Percentiles rank a stretch among this genome's conserved stretches.
These are phyloP conservation scores for Lochmaea crataegi DNA, from an alignment of 2,888 invertebrate genomes.

Conservation along the genomic window DNA sequence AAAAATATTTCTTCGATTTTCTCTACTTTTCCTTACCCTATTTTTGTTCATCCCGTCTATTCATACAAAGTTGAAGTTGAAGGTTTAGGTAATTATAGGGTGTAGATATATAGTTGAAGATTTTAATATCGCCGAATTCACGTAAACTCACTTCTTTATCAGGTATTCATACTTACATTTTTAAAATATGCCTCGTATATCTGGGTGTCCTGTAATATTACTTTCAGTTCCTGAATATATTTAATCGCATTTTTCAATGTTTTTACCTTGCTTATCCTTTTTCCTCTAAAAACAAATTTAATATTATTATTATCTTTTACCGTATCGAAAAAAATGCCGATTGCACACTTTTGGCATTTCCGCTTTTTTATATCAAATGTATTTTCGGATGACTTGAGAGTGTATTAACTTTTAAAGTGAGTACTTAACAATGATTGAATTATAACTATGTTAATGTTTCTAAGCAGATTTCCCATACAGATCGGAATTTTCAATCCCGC, in stretches of 20 bases:
- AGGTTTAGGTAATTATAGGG: too few relatives aligned
- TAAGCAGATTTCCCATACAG: too few relatives aligned
- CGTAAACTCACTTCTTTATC: too few relatives aligned
- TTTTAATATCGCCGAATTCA: too few relatives aligned
- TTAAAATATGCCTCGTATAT: slow-evolving; percentile 7
- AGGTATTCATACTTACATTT: slow-evolving; percentile 20
- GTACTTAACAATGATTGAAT: too few relatives aligned
- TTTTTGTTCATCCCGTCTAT: too few relatives aligned
- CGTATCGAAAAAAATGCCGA: background rate
- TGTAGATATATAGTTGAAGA: too few relatives aligned
- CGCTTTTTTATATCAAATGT: slow-evolving; percentile 10
- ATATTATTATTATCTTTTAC: background rate
- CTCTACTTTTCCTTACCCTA: too few relatives aligned
- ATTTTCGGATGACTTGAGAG: background rate
- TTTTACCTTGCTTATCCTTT: slow-evolving; percentile 74
- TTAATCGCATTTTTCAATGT: slow-evolving; percentile 73
- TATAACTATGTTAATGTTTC: too few relatives aligned
- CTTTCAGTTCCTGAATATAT: slow-evolving; percentile 70
- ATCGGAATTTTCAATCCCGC: too few relatives aligned
- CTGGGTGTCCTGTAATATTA: slow-evolving; percentile 58
- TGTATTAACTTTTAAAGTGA: background rate
- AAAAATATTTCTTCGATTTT: too few relatives aligned
- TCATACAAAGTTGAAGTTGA: too few relatives aligned
- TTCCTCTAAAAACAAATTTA: slow-evolving; percentile 63
- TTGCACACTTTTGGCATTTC: slow-evolving; percentile 7